phyloP scores from a whole-genome alignment of 2,113 vertebrate species.

The Phyllostomus discolor region DNA sequence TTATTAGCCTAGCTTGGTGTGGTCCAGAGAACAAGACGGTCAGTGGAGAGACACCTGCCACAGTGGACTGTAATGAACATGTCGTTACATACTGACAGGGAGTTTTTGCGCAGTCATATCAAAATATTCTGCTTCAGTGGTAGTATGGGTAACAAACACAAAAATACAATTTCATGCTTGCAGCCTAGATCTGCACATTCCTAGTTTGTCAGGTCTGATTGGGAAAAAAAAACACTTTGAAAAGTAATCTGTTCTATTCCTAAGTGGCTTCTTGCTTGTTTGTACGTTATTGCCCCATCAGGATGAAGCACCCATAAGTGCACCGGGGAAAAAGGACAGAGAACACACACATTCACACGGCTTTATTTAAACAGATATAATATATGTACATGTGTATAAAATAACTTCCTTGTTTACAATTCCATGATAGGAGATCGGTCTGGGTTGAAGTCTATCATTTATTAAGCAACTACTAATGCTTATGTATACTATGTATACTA shows the following conservation, averaged over 20 bases:
- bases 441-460: neutral
- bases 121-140: constrained; percentile 8
- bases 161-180: constrained; percentile 35
- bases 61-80: neutral
- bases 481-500: neutral
- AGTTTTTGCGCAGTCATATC: constrained; percentile 11
- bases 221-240: constrained; percentile 31
- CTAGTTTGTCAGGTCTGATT: constrained; percentile 4
- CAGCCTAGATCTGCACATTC: neutral
- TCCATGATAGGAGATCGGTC: neutral
- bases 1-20: neutral
- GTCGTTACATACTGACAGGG: neutral
- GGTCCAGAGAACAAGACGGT: neutral
- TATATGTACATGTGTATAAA: neutral
- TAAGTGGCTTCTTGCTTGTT: neutral
- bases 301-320: neutral
- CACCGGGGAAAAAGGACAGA: neutral
- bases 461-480: neutral
- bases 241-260: neutral
- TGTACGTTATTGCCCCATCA: neutral
- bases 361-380: neutral
- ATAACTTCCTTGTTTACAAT: neutral
- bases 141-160: neutral
- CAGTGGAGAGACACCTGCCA: neutral
- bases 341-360: neutral